These are phyloP conservation scores for Epistrophella euchroma DNA, from an alignment of 2,888 invertebrate genomes.

Conservation along the genomic window DNA sequence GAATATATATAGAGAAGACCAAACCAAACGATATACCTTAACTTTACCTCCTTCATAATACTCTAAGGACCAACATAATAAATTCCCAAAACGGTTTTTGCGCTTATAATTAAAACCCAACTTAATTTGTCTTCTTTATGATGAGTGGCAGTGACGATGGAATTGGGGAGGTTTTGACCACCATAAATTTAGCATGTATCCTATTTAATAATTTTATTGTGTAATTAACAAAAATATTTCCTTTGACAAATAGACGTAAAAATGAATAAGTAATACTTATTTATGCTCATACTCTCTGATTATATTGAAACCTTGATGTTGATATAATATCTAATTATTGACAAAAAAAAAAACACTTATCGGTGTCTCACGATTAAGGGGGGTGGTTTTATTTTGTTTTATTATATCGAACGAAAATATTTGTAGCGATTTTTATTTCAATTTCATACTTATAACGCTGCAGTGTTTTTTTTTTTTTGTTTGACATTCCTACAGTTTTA, in stretches of 20 bases:
- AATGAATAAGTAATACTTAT: neutral
- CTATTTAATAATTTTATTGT: conserved; percentile 47
- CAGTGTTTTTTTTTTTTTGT: neutral
- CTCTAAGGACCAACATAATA: conserved; percentile 26
- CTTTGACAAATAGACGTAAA: conserved; percentile 39
- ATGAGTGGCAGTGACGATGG: neutral
- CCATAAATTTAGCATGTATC: conserved; percentile 8
- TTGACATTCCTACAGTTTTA: conserved; percentile 25
- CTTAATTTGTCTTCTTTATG: conserved; percentile 25
- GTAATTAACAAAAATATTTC: conserved; percentile 47
- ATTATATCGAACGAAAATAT: conserved; percentile 3
- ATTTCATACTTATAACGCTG: conserved; percentile 21
- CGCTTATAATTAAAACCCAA: conserved; percentile 32
- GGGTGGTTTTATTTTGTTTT: neutral
- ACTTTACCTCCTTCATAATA: neutral
- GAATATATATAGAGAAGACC: neutral
- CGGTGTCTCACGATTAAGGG: conserved; percentile 2
- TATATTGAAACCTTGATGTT: conserved; percentile 38
- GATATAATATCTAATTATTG: conserved; percentile 18
- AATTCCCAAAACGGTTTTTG: conserved; percentile 37
- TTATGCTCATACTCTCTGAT: neutral
- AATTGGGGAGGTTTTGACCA: neutral
- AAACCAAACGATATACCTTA: neutral
- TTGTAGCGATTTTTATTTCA: conserved; percentile 33
- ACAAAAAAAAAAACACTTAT: conserved; percentile 1